Conservation (phyloP, 2,113 vertebrate genomes). For the Salvelinus alpinus region DNA sequence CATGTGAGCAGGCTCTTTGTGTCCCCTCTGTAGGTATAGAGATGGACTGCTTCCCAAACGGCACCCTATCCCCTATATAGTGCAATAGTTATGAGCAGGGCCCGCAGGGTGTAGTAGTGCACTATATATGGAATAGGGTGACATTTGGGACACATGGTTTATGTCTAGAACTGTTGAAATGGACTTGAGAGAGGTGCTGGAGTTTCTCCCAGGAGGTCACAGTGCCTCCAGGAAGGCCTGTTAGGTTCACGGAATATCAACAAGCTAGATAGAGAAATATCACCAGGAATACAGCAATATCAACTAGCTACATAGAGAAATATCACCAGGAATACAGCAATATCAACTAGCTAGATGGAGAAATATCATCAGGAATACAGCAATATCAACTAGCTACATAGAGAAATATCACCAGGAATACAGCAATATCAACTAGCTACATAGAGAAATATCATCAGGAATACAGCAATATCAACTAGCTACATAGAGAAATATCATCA, state of each 20-base stretch:
- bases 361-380: too few species aligned
- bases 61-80: too few species aligned
- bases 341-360: too few species aligned
- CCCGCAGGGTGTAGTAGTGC: too few species aligned
- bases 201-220: background rate
- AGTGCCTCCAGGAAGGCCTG: background rate
- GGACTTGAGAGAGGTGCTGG: background rate
- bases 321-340: too few species aligned
- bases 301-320: background rate
- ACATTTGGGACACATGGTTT: too few species aligned
- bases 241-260: background rate
- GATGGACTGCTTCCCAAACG: conserved; percentile 26
- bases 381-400: too few species aligned
- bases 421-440: background rate
- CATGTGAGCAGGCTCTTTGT: conserved; percentile 71
- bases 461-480: background rate
- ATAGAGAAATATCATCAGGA: too few species aligned
- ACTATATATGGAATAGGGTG: too few species aligned
- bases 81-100: too few species aligned
- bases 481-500: background rate
- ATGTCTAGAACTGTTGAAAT: background rate
- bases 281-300: too few species aligned
- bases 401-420: background rate
- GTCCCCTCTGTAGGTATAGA: conserved; percentile 47
- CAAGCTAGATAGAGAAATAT: too few species aligned